Conservation (phyloP, 1,140 invertebrate genomes). For the Andrena cerasifolii region DNA sequence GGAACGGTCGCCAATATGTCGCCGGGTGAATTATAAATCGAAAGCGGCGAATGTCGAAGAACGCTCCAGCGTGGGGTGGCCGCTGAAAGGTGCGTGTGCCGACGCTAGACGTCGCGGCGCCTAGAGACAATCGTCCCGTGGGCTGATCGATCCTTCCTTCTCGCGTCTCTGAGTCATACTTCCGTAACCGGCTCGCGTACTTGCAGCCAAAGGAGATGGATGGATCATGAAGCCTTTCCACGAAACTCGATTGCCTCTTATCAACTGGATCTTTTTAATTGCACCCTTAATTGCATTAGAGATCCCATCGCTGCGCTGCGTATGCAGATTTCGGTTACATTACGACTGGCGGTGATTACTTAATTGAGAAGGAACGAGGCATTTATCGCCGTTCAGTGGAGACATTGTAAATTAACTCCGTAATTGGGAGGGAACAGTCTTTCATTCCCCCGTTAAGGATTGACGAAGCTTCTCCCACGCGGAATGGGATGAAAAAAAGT, state of each 20-base stretch:
- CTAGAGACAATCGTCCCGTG: slow-evolving; percentile 77
- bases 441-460: too few relatives aligned
- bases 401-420: background rate
- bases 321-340: slow-evolving; percentile 3
- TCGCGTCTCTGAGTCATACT: slow-evolving; percentile 78
- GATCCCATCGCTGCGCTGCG: background rate
- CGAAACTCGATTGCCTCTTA: too few relatives aligned
- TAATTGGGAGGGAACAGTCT: too few relatives aligned
- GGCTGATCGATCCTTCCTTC: slow-evolving; percentile 80
- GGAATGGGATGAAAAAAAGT: too few relatives aligned
- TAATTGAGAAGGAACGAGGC: too few relatives aligned
- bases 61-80: slow-evolving; percentile 4
- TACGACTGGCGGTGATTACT: slow-evolving; percentile 6
- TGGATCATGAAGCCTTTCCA: slow-evolving; percentile 7
- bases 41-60: slow-evolving; percentile 46
- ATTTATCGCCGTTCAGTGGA: background rate
- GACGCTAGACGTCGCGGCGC: slow-evolving; percentile 80
- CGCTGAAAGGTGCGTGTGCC: slow-evolving; percentile 70
- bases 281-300: background rate
- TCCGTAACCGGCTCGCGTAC: slow-evolving; percentile 39
- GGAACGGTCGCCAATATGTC: slow-evolving; percentile 51
- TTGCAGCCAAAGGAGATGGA: slow-evolving; percentile 1
- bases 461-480: too few relatives aligned
- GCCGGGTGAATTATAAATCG: slow-evolving; percentile 70
- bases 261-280: too few relatives aligned